Percentiles rank a stretch among this genome's conserved stretches.
phyloP scores from a whole-genome alignment of 2,113 vertebrate genomes.

The Colius striatus region DNA sequence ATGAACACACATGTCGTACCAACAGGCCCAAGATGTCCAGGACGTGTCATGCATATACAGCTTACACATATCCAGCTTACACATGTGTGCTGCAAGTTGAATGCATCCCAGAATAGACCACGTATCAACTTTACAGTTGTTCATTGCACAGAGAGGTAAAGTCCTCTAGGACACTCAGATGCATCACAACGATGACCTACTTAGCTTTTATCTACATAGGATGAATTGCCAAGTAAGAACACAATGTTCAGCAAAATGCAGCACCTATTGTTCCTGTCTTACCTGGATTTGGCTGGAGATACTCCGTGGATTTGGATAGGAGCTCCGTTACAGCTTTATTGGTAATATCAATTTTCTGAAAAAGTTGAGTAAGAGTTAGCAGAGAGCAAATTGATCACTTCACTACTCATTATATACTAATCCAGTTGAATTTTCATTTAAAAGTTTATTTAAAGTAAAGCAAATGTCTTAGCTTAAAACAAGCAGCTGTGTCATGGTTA shows the following conservation, averaged over 20 bases:
- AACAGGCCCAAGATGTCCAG: not conserved
- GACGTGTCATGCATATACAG: fast-evolving
- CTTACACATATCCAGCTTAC: not conserved
- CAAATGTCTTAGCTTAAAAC: not conserved
- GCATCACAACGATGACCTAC: not conserved
- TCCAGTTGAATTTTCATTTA: not conserved
- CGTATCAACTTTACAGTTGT: not conserved
- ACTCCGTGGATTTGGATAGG: conserved; percentile 91
- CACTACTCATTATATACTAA: not conserved
- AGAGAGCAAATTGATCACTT: not conserved
- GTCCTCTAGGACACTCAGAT: not conserved
- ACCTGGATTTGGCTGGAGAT: conserved; percentile 97
- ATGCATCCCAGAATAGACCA: not conserved
- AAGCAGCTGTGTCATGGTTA: not conserved
- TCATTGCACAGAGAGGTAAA: not conserved
- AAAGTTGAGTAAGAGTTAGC: not conserved
- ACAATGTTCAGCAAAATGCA: not conserved
- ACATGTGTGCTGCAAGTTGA: not conserved
- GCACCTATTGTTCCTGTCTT: not conserved
- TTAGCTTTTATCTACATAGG: not conserved
- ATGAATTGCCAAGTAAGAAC: not conserved
- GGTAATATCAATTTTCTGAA: conserved; percentile 94
- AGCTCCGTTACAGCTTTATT: conserved; percentile 92
- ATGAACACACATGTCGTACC: not conserved
- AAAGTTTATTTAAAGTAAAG: not conserved